Base-by-base conservation (phyloP, 2,113 vertebrate genomes). In the Pholis gunnellus region DNA sequence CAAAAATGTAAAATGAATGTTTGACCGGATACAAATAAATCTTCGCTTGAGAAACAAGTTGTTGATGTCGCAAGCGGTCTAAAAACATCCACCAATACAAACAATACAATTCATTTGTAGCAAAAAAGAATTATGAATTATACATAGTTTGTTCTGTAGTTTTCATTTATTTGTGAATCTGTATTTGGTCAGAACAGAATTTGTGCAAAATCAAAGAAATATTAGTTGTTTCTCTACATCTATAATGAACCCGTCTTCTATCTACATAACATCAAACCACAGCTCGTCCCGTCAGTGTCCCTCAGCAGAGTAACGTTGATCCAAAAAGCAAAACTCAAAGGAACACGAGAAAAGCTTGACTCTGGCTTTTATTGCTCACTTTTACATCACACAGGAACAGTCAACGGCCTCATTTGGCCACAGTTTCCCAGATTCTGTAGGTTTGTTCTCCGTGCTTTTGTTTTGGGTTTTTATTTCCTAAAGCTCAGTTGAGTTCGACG, bases 351-450 rank as follows among this genome's bases (percentile, higher is more conserved):
- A 34, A 89, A 86, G 85, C 83, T 88, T 71, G 27, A 71, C 48
- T 46, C 29, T 25, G 31, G 22, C 17, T 74, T 91, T 92, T 90
- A 90, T 92, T 92, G 46, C 59, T 86, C 72, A 72, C 36, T 50
- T 81, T 86, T 56, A 89, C 66, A 77, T 87, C 69, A 85, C 36
- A 84, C 44, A 81, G 65, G 18, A 77, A 88, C 74, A 83, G 81
- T 83, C 77, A 75, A 66, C 66, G 74, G 46, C 70, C 54, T 89
- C 77, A 27, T 84, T 91, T 82, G 72, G 80, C 82, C 81, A 78
- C 54, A 63, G 9, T 81, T 79, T 81, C 14, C 77, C 46, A 73
- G 74, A 65, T 57, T 65, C 50, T 74, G n/a, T 0, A 40, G 6
- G 38, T 76, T 61, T 46, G 9, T 29, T 48, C 81, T 57, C 38